Conservation (phyloP, 2,888 invertebrate species). For the Criorhina ranunculi region DNA sequence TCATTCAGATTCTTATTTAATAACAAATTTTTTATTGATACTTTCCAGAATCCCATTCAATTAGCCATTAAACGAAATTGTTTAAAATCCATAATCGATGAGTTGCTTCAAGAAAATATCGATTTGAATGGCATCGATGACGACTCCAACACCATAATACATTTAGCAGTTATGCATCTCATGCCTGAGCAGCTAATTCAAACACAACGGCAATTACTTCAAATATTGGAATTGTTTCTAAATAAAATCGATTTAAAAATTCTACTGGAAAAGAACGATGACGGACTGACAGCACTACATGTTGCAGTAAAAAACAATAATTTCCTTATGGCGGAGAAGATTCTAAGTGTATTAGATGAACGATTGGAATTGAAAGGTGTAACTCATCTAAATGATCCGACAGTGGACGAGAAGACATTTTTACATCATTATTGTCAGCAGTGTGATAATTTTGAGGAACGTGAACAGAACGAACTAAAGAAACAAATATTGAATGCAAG, state of each 20-base stretch:
- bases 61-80: conserved; percentile 80
- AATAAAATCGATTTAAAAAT: conserved; percentile 79
- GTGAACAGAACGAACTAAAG: conserved; percentile 76
- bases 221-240: conserved; percentile 79
- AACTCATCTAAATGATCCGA: conserved; percentile 37
- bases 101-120: conserved; percentile 78
- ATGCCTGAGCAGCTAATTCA: conserved; percentile 16
- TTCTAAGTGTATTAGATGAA: conserved; percentile 80
- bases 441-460: conserved; percentile 30
- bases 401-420: conserved; percentile 4
- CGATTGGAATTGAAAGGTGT: conserved; percentile 69
- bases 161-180: conserved; percentile 81
- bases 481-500: conserved; percentile 79
- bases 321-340: conserved; percentile 80
- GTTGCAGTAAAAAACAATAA: conserved; percentile 81
- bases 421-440: conserved; percentile 30
- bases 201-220: conserved; percentile 33
- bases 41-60: conserved; percentile 66
- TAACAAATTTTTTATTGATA: neutral
- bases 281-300: conserved; percentile 82
- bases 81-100: conserved; percentile 78
- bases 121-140: conserved; percentile 79
- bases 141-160: conserved; percentile 81
- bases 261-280: conserved; percentile 80
- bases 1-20: neutral